phyloP scores from a whole-genome alignment of 2,797 vertebrate species.

The Uromys caudimaculatus region DNA sequence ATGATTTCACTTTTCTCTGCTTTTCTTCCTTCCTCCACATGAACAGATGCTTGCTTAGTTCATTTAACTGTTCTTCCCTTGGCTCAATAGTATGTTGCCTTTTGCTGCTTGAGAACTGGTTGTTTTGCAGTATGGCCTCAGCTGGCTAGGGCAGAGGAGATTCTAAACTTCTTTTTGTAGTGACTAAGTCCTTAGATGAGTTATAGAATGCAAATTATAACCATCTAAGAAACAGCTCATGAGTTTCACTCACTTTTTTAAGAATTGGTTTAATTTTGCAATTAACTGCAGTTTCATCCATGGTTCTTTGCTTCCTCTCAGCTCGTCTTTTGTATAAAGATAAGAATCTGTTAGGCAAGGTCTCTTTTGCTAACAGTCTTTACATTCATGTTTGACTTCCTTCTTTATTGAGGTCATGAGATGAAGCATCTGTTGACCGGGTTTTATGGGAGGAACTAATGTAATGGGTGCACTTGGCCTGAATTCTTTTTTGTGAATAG shows the following conservation, averaged over 20 bases:
- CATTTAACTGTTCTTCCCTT: slow-evolving; percentile 6
- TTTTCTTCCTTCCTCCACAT: not conserved
- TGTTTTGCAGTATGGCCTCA: not conserved
- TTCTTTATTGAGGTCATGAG: slow-evolving; percentile 53
- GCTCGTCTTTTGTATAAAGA: slow-evolving; percentile 55
- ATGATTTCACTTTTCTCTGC: slow-evolving; percentile 19
- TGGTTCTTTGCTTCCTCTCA: slow-evolving; percentile 13
- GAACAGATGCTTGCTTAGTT: not conserved
- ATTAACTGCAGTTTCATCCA: not conserved
- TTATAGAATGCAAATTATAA: slow-evolving; percentile 30
- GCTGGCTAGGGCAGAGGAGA: not conserved
- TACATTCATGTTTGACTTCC: slow-evolving; percentile 67
- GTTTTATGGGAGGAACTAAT: slow-evolving; percentile 66
- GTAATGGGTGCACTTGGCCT: slow-evolving; percentile 31
- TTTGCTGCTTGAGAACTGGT: not conserved
- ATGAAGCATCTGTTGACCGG: slow-evolving; percentile 37
- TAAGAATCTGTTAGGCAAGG: slow-evolving; percentile 52
- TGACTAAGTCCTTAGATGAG: slow-evolving; percentile 51
- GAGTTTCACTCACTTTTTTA: not conserved
- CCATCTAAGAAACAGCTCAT: slow-evolving; percentile 14
- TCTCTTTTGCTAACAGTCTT: slow-evolving; percentile 39
- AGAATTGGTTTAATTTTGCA: not conserved
- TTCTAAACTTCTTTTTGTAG: slow-evolving; percentile 18
- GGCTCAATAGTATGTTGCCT: not conserved
- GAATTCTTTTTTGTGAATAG: slow-evolving; percentile 33